These are phyloP conservation scores for Tinea pellionella DNA, from an alignment of 2,888 invertebrate species.

Conservation along the genomic window DNA sequence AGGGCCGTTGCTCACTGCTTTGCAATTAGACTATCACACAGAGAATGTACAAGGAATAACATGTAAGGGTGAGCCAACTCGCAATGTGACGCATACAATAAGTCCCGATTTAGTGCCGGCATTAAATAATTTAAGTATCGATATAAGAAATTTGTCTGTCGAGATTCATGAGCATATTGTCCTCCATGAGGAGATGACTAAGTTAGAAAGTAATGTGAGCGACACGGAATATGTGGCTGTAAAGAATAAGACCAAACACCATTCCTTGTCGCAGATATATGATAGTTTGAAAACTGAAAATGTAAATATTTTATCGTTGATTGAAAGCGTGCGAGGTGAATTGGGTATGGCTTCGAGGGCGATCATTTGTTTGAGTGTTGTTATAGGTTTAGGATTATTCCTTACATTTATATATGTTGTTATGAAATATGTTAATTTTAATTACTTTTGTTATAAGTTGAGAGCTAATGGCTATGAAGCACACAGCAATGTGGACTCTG, in stretches of 20 bases:
- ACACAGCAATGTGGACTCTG: not conserved
- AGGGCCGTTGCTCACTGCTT: not conserved
- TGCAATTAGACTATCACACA: not conserved
- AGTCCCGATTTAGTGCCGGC: not conserved
- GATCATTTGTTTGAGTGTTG: not conserved
- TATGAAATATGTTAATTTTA: not conserved
- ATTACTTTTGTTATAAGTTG: not conserved
- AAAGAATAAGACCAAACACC: not conserved
- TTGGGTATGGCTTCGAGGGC: not conserved
- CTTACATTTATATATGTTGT: not conserved
- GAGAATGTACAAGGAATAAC: not conserved
- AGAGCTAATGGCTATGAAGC: not conserved
- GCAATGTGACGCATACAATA: not conserved
- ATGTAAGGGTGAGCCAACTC: not conserved
- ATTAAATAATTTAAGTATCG: not conserved
- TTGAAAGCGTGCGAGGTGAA: not conserved
- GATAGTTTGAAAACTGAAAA: constrained; percentile 7
- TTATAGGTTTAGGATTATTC: not conserved
- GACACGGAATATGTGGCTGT: not conserved
- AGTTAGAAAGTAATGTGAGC: not conserved
- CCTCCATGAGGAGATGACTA: not conserved
- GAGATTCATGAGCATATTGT: not conserved
- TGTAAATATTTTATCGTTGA: not conserved
- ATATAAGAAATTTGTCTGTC: not conserved
- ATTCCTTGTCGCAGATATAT: not conserved